These are phyloP conservation scores for Diplodus puntazzo DNA, from an alignment of 2,797 vertebrate genomes.

Conservation along the genomic window DNA sequence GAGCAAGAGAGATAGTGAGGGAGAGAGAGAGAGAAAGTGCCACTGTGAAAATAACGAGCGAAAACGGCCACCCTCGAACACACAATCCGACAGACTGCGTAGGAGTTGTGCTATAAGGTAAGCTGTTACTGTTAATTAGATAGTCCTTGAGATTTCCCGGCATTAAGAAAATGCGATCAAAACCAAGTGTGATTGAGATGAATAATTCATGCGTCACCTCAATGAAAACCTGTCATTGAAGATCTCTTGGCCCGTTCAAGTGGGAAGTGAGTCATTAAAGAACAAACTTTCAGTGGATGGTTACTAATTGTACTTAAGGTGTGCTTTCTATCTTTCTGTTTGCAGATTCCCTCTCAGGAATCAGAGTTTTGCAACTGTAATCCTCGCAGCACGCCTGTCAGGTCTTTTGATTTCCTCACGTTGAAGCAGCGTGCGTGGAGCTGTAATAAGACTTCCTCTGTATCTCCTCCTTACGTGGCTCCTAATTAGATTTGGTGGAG, in stretches of 20 bases:
- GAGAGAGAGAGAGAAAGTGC: constrained; percentile 24
- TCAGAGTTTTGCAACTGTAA: background rate
- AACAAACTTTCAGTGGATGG: background rate
- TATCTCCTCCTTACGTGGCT: background rate
- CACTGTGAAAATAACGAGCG: constrained; percentile 60
- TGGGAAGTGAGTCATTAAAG: constrained; percentile 1
- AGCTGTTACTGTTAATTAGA: constrained; percentile 51
- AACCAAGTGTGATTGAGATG: constrained; percentile 38
- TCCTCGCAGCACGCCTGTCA: background rate
- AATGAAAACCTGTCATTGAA: constrained; percentile 14
- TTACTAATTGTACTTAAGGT: background rate
- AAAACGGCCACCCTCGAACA: constrained; percentile 37
- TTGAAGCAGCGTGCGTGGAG: background rate
- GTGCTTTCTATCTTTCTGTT: constrained; percentile 1
- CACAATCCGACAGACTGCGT: constrained; percentile 25
- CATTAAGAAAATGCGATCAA: constrained; percentile 35
- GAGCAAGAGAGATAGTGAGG: constrained; percentile 41
- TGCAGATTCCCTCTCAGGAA: background rate
- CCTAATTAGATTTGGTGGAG: constrained; percentile 16
- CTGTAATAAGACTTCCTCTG: background rate
- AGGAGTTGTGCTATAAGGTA: constrained; percentile 37
- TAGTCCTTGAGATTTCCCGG: constrained; percentile 12
- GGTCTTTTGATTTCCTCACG: background rate
- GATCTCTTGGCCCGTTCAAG: background rate
- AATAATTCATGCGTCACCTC: constrained; percentile 41